phyloP scores from a whole-genome alignment of 2,113 vertebrate species.

The Thermophis baileyi region DNA sequence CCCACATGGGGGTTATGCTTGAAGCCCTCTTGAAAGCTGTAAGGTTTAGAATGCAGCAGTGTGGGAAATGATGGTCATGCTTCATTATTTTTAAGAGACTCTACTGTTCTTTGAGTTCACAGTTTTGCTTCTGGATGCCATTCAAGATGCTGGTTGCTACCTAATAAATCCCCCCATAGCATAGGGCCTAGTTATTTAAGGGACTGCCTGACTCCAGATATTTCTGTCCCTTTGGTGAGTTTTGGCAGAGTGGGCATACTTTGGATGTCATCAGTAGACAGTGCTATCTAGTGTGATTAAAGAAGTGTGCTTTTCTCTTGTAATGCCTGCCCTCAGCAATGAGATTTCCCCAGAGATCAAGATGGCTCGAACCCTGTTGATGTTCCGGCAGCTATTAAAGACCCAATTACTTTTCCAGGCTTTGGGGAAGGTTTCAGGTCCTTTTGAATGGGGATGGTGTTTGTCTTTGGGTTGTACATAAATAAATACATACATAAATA shows the following conservation, averaged over 20 bases:
- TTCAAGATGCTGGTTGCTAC: not conserved
- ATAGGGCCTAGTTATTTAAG: not conserved
- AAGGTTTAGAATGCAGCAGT: not conserved
- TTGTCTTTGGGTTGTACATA: not conserved
- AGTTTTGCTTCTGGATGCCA: not conserved
- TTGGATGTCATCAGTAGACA: not conserved
- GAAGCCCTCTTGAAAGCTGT: not conserved
- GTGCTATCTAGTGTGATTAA: not conserved
- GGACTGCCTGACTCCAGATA: not conserved
- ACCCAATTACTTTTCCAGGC: not conserved
- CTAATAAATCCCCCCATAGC: not conserved
- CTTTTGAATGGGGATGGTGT: not conserved
- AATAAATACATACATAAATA: not conserved
- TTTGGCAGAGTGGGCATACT: not conserved
- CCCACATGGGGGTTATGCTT: not conserved
- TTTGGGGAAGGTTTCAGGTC: not conserved
- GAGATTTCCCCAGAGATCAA: not conserved
- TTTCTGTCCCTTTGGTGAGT: not conserved
- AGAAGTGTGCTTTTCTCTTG: not conserved
- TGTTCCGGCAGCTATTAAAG: not conserved
- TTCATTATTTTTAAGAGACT: not conserved
- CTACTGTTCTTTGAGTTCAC: not conserved
- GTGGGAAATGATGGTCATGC: not conserved
- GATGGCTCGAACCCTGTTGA: not conserved
- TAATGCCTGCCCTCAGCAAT: not conserved